Base-by-base conservation (phyloP, 2,888 invertebrate species). In the Agriopis marginaria region DNA sequence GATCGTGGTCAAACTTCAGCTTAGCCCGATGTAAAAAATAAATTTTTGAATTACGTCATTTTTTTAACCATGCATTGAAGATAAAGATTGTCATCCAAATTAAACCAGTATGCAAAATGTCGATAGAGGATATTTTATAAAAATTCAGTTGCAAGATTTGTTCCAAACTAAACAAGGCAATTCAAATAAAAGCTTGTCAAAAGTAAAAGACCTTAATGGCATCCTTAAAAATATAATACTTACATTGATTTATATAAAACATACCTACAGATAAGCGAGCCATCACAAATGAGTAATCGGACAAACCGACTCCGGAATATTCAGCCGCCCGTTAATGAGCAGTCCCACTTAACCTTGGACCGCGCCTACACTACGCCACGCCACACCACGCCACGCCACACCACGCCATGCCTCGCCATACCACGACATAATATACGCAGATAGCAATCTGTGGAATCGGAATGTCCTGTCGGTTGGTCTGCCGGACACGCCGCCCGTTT, bases 401-500 rank as follows among this genome's bases (percentile, higher is more conserved):
- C 12, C 49, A 14, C 14, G 8, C 49, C 49, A 49, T 14, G 9
- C 42, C 42, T 8, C 49, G 7, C 49, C 11, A 45, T 5, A 45
- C 45, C 11, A 14, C 55, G 14, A 14, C 42, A 49, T 49, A 49
- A n/a, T 49, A 32, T 12, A 47, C 14, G 64, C 54, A 62, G 73
- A 71, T 73, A 63, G 68, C 68, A 59, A 73, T 71, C 73, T n/a
- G 42, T n/a, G 14, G 53, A 14, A 63, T 71, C 40, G 70, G 70
- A 61, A 71, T 68, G 65, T 72, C 58, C 60, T 39, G 60, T 39
- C 54, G 50, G 60, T 39, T 65, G 23, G 58, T 44, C 51, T n/a
- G 11, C 17, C 63, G 49, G 65, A 49, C 68, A 55, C 40, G 54
- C 51, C 49, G 69, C 64, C 66, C 68, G 5, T 49, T 39, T 58